Percentiles rank a stretch among this genome's conserved stretches.
phyloP scores from a whole-genome alignment of 2,113 vertebrate species.

The Aspidoscelis tigris region DNA sequence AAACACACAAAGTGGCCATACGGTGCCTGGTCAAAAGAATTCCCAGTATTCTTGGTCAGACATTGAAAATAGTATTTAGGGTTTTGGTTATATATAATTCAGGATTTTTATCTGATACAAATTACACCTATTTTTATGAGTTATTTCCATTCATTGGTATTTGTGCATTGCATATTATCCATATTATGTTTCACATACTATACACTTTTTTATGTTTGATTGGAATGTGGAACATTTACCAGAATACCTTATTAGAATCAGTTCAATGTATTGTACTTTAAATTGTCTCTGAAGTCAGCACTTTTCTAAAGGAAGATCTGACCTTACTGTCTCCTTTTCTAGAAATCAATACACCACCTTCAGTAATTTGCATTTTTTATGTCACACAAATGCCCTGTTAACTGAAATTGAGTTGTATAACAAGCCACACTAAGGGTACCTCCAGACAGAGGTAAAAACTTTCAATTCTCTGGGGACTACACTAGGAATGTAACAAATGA shows the following conservation, averaged over 20 bases:
- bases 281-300: background rate
- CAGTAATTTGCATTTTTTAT: conserved; percentile 51
- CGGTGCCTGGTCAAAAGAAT: too few relatives aligned
- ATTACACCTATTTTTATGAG: background rate
- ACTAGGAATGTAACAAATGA: too few relatives aligned
- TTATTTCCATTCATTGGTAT: too few relatives aligned
- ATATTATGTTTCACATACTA: background rate
- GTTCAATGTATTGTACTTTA: background rate
- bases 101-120: background rate
- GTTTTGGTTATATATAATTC: background rate
- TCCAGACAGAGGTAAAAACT: too few relatives aligned
- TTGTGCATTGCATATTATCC: background rate
- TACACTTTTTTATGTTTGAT: background rate
- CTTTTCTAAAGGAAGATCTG: conserved; percentile 5
- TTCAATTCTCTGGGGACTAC: too few relatives aligned
- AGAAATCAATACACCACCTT: conserved; percentile 37
- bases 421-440: conserved; percentile 15
- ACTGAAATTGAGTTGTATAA: conserved; percentile 54
- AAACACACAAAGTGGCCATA: too few relatives aligned
- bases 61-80: too few relatives aligned
- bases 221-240: background rate
- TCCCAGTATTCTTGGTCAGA: too few relatives aligned
- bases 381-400: conserved; percentile 54
- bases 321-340: conserved; percentile 2
- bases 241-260: too few relatives aligned